These are phyloP conservation scores for Acrossocheilus fasciatus DNA, from an alignment of 2,797 vertebrate genomes.

Conservation along the genomic window DNA sequence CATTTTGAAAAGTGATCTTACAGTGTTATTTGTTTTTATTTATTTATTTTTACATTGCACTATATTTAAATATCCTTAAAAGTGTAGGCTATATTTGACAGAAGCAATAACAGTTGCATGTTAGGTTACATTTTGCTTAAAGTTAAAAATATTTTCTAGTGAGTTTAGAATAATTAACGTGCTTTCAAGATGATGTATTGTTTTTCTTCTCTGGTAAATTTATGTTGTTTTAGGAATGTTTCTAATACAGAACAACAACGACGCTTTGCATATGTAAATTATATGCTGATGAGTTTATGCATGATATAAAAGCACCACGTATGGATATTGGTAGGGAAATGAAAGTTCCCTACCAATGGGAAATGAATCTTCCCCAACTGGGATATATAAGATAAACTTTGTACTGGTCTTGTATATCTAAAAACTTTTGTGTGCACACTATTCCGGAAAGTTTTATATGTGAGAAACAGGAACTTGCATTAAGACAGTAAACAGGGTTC, in stretches of 20 bases:
- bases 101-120: too few relatives aligned
- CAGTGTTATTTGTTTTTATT: too few relatives aligned
- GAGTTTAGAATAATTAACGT: not conserved
- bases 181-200: not conserved
- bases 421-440: not conserved
- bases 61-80: too few relatives aligned
- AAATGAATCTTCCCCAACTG: not conserved
- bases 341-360: not conserved
- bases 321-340: not conserved
- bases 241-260: not conserved
- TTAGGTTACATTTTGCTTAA: not conserved
- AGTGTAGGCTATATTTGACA: too few relatives aligned
- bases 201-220: not conserved
- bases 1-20: too few relatives aligned
- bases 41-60: too few relatives aligned
- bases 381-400: not conserved
- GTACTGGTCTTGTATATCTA: not conserved
- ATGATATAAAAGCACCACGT: not conserved
- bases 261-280: not conserved
- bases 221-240: not conserved
- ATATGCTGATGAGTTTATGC: not conserved
- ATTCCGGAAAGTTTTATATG: not conserved
- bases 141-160: not conserved
- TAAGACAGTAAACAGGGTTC: not conserved
- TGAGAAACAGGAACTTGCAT: not conserved